Evolutionary conservation across 2,797 vertebrate genomes (phyloP).

Genomic region (Leucoraja ocellata): DNA sequence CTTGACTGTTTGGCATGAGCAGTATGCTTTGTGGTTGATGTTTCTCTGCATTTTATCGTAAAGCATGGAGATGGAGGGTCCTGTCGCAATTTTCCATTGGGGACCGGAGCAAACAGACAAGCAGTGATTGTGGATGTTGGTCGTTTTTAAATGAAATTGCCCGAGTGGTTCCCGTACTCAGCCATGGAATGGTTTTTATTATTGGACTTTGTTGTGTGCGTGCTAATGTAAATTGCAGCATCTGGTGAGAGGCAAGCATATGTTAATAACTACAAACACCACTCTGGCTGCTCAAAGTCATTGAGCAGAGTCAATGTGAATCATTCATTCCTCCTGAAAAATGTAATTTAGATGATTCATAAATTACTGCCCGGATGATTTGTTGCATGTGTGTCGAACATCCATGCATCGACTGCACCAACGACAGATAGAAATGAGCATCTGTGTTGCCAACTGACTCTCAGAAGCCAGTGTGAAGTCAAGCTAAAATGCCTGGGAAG

Average conservation of each 20-base stretch:
- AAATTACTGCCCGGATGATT: background rate
- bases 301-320: slow-evolving; percentile 22
- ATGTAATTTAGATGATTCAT: slow-evolving; percentile 32
- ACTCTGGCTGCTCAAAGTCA: background rate
- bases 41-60: background rate
- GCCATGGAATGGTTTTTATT: slow-evolving; percentile 29
- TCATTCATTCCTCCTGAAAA: slow-evolving; percentile 25
- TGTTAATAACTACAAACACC: slow-evolving; percentile 28
- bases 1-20: slow-evolving; percentile 4
- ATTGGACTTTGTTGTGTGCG: background rate
- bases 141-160: background rate
- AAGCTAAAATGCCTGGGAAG: background rate
- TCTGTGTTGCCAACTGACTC: background rate
- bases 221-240: slow-evolving; percentile 30
- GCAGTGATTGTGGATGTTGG: background rate
- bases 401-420: background rate
- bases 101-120: background rate
- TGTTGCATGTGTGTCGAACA: slow-evolving; percentile 16
- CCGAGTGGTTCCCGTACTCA: background rate
- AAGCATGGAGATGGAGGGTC: background rate
- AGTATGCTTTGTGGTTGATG: background rate
- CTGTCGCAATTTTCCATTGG: background rate
- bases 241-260: slow-evolving; percentile 16
- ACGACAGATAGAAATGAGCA: background rate
- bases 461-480: background rate